phyloP scores from a whole-genome alignment of 2,113 vertebrate species.

The Condylura cristata region DNA sequence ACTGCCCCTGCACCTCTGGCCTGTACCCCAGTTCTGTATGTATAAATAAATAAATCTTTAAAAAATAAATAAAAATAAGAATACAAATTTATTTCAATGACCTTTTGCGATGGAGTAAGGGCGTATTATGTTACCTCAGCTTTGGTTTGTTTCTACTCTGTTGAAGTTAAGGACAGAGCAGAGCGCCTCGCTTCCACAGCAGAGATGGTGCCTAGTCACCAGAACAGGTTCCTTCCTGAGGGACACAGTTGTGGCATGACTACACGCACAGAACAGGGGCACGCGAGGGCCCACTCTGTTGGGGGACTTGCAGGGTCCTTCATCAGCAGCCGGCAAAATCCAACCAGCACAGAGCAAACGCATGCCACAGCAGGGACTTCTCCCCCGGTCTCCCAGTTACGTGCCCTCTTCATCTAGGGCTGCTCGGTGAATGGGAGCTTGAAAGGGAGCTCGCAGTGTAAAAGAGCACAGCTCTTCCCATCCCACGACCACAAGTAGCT shows the following conservation, averaged over 20 bases:
- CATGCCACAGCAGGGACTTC: background rate
- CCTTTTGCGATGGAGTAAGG: background rate
- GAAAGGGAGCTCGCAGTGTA: background rate
- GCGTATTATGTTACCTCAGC: fast-evolving
- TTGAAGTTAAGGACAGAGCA: background rate
- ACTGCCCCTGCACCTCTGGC: too few relatives aligned
- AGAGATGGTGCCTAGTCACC: background rate
- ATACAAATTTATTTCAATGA: too few relatives aligned
- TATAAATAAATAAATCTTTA: too few relatives aligned
- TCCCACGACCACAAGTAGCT: fast-evolving
- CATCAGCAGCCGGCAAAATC: too few relatives aligned
- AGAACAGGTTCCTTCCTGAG: too few relatives aligned
- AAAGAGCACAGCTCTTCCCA: background rate
- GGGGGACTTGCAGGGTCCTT: too few relatives aligned
- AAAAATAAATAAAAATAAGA: too few relatives aligned
- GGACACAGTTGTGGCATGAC: background rate
- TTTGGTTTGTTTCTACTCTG: background rate
- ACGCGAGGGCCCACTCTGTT: fast-evolving
- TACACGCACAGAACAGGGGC: fast-evolving
- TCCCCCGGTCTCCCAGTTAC: background rate
- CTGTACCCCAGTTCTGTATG: too few relatives aligned
- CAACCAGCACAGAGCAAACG: background rate
- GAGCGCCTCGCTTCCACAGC: background rate
- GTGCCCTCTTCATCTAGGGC: background rate
- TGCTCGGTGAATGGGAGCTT: background rate